phyloP scores from a whole-genome alignment of 2,888 invertebrate species.

The Melanargia galathea region DNA sequence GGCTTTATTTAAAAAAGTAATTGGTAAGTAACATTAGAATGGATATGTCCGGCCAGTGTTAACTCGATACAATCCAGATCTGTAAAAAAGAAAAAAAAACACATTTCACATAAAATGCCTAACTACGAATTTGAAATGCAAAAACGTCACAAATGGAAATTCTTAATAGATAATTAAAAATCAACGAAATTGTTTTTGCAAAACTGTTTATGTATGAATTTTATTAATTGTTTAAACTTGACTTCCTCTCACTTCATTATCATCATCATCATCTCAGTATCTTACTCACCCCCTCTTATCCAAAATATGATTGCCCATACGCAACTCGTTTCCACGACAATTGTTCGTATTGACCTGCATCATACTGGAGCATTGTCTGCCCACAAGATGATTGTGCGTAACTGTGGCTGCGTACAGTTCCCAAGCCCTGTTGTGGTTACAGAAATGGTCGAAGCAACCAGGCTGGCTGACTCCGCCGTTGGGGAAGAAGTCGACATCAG shows the following conservation, averaged over 20 bases:
- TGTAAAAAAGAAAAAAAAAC: constrained; percentile 40
- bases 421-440: constrained; percentile 58
- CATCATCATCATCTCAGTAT: not conserved
- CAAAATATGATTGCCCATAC: constrained; percentile 55
- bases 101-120: not conserved
- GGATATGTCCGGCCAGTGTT: constrained; percentile 51
- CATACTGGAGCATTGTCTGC: constrained; percentile 44
- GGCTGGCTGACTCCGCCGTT: constrained; percentile 72
- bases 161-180: too few relatives aligned
- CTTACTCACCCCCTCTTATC: constrained; percentile 52
- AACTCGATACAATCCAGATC: constrained; percentile 53
- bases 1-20: not conserved
- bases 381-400: constrained; percentile 50
- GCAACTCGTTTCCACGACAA: constrained; percentile 47
- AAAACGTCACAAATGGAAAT: too few relatives aligned
- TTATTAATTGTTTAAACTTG: too few relatives aligned
- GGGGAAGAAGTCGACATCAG: constrained; percentile 81
- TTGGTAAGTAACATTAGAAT: constrained; percentile 23
- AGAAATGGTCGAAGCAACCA: constrained; percentile 50
- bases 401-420: constrained; percentile 54
- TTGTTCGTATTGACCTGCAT: constrained; percentile 47
- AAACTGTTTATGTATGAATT: too few relatives aligned
- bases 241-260: too few relatives aligned
- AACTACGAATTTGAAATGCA: too few relatives aligned
- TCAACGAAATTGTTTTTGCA: too few relatives aligned